Evolutionary conservation across 2,797 vertebrate genomes (phyloP).

Genomic region (Siniperca obscura): DNA sequence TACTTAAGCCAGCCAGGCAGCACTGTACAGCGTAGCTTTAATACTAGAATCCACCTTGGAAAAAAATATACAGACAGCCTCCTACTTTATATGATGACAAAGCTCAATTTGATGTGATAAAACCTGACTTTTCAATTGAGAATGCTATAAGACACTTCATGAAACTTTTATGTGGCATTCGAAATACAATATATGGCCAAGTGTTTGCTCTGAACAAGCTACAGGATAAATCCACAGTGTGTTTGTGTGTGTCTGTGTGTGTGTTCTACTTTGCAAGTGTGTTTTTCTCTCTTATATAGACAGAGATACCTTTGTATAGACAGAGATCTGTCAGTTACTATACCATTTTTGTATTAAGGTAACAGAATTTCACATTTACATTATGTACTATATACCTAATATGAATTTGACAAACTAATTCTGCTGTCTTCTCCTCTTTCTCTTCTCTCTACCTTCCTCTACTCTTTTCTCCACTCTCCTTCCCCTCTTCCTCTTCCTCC

Average conservation of each 20-base stretch:
- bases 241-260: constrained; percentile 35
- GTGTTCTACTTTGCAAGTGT: constrained; percentile 1
- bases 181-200: constrained; percentile 48
- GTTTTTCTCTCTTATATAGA: constrained; percentile 14
- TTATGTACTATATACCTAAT: neutral
- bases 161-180: constrained; percentile 63
- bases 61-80: constrained; percentile 26
- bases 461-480: neutral
- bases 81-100: constrained; percentile 57
- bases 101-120: constrained; percentile 68
- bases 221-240: constrained; percentile 25
- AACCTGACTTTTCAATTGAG: constrained; percentile 65
- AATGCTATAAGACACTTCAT: constrained; percentile 56
- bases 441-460: neutral
- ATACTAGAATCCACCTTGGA: constrained; percentile 26
- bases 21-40: constrained; percentile 25
- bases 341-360: neutral
- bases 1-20: constrained; percentile 46
- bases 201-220: constrained; percentile 45
- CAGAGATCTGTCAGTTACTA: neutral
- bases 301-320: constrained; percentile 1
- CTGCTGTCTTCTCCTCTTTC: constrained; percentile 15
- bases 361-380: neutral
- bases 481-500: neutral
- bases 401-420: constrained; percentile 38